Evolutionary conservation across 2,797 vertebrate species (phyloP).

Genomic region (Chrosomus eos): DNA sequence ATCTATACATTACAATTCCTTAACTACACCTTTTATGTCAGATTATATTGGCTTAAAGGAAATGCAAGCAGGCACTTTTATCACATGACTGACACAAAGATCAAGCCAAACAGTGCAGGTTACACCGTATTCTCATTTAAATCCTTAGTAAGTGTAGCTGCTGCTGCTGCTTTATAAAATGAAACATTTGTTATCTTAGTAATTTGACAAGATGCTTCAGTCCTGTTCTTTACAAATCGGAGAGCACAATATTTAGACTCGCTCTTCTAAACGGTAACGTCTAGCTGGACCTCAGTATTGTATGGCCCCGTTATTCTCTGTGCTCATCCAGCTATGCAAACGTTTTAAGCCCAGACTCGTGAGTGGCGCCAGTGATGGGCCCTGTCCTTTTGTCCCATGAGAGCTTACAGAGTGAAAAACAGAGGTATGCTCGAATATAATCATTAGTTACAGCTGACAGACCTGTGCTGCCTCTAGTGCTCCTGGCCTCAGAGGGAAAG

Average conservation of each 20-base stretch:
- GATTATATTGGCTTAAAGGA: neutral
- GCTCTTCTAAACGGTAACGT: slow-evolving; percentile 52
- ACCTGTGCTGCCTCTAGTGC: slow-evolving; percentile 42
- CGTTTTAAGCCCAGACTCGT: slow-evolving; percentile 75
- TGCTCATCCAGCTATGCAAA: slow-evolving; percentile 83
- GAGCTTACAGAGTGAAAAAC: slow-evolving; percentile 73
- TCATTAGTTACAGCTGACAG: slow-evolving; percentile 71
- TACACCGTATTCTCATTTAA: neutral
- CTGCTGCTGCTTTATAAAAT: neutral
- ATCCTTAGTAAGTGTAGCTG: neutral
- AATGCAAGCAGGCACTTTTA: neutral
- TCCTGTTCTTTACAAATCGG: neutral
- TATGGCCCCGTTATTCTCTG: slow-evolving; percentile 79
- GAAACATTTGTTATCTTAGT: neutral
- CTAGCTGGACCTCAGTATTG: slow-evolving; percentile 61
- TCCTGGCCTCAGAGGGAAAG: neutral
- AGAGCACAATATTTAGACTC: neutral
- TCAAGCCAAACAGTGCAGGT: neutral
- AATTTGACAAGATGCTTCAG: neutral
- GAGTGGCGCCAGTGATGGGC: slow-evolving; percentile 68
- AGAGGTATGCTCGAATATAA: slow-evolving; percentile 70
- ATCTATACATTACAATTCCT: neutral
- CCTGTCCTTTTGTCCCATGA: slow-evolving; percentile 73
- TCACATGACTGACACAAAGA: neutral
- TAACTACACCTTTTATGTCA: neutral